Conservation (phyloP, 2,113 vertebrate genomes). For the Cheirogaleus medius region DNA sequence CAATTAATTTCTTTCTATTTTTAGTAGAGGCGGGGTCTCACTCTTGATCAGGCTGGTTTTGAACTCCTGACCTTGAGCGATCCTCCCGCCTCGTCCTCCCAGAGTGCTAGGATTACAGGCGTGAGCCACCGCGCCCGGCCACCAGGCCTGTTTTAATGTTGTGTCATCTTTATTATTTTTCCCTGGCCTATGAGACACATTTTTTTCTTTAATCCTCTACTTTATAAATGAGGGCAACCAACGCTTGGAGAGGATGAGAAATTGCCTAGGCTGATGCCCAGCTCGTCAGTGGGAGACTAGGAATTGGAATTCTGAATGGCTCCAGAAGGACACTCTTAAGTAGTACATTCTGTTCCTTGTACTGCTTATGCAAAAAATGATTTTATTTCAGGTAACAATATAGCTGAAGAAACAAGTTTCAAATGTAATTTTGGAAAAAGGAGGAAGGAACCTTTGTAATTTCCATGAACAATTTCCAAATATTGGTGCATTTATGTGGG, state of each 20-base stretch:
- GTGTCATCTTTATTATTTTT: neutral
- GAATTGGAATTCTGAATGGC: neutral
- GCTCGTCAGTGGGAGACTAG: neutral
- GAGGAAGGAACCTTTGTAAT: neutral
- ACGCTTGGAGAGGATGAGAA: neutral
- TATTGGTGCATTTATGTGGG: neutral
- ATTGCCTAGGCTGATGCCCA: neutral
- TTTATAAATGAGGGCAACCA: neutral
- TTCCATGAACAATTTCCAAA: neutral
- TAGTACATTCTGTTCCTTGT: neutral
- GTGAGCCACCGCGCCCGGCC: too few species aligned
- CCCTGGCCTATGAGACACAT: neutral
- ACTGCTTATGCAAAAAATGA: neutral
- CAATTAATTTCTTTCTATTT: too few species aligned
- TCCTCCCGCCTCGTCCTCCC: too few species aligned
- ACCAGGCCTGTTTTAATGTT: neutral
- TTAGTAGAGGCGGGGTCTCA: too few species aligned
- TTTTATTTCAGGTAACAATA: neutral
- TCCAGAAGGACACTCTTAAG: neutral
- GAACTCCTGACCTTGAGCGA: too few species aligned
- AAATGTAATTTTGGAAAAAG: neutral
- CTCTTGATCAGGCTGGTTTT: too few species aligned
- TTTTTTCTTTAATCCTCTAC: neutral
- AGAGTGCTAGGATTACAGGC: too few species aligned
- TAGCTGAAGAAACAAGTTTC: neutral